phyloP scores from a whole-genome alignment of 37 sponge, comb jelly and placozoan species.

The Bolinopsis microptera region DNA sequence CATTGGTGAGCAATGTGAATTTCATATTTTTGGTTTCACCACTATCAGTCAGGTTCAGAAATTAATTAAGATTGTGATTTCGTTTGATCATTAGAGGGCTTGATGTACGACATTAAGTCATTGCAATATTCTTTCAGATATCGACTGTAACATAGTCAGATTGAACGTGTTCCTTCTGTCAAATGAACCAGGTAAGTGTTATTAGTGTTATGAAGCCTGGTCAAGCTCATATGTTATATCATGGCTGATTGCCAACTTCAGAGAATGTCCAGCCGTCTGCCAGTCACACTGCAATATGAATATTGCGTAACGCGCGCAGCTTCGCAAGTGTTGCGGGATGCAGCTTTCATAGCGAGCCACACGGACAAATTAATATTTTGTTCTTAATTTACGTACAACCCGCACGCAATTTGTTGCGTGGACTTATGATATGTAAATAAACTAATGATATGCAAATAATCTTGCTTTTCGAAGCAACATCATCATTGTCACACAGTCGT shows the following conservation, averaged over 20 bases:
- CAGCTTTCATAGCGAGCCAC: neutral
- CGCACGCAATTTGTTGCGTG: no score
- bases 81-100: no score
- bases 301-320: neutral
- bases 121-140: slow-evolving; percentile 48
- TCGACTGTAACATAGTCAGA: neutral
- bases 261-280: neutral
- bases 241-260: neutral
- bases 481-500: no score
- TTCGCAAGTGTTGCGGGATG: neutral
- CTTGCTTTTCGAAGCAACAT: no score
- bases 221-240: neutral
- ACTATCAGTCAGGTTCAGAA: no score
- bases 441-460: no score
- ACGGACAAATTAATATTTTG: neutral
- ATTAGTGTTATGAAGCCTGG: neutral
- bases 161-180: slow-evolving; percentile 51
- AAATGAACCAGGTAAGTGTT: slow-evolving; percentile 49
- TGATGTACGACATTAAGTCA: no score
- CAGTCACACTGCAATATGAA: neutral
- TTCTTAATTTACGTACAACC: no score
- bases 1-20: neutral
- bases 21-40: no score
- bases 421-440: no score
- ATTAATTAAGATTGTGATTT: no score